Evolutionary conservation across 2,888 invertebrate genomes (phyloP).

Genomic region (Leptinotarsa peninsularis): DNA sequence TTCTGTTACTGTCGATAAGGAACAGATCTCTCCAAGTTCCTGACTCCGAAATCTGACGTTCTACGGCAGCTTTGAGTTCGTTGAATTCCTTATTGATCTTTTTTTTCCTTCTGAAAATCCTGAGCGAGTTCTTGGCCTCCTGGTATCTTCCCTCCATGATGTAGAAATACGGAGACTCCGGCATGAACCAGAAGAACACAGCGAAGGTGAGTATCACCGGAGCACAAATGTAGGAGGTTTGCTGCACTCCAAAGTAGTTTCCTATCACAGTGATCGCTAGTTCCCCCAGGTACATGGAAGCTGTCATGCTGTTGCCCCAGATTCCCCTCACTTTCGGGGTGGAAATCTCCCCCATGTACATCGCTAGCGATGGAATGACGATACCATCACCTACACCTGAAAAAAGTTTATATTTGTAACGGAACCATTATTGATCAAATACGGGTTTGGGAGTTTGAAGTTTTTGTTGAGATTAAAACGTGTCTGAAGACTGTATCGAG

Average conservation of each 20-base stretch:
- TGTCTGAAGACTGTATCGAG: too few species aligned
- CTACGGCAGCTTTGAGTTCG: constrained; percentile 50
- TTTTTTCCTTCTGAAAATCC: constrained; percentile 48
- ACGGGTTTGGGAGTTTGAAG: too few species aligned
- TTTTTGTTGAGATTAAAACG: too few species aligned
- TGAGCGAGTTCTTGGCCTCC: constrained; percentile 51
- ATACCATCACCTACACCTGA: constrained; percentile 51
- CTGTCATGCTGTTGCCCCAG: constrained; percentile 56
- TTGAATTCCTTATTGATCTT: constrained; percentile 53
- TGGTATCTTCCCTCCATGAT: constrained; percentile 49
- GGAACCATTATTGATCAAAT: too few species aligned
- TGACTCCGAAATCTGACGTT: constrained; percentile 56
- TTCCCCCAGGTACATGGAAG: constrained; percentile 53
- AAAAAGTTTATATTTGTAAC: background rate
- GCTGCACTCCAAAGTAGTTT: constrained; percentile 69
- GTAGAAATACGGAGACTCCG: constrained; percentile 67
- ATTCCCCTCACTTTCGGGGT: constrained; percentile 56
- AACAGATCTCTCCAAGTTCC: constrained; percentile 57
- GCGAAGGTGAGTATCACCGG: constrained; percentile 71
- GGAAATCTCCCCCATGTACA: constrained; percentile 58
- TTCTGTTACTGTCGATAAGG: constrained; percentile 52
- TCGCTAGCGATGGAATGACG: constrained; percentile 52
- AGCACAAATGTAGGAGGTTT: constrained; percentile 70
- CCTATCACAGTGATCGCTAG: constrained; percentile 65
- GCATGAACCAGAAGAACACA: constrained; percentile 71